Base-by-base conservation (phyloP, 2,113 vertebrate species). In the Corythornis madagascariensis region DNA sequence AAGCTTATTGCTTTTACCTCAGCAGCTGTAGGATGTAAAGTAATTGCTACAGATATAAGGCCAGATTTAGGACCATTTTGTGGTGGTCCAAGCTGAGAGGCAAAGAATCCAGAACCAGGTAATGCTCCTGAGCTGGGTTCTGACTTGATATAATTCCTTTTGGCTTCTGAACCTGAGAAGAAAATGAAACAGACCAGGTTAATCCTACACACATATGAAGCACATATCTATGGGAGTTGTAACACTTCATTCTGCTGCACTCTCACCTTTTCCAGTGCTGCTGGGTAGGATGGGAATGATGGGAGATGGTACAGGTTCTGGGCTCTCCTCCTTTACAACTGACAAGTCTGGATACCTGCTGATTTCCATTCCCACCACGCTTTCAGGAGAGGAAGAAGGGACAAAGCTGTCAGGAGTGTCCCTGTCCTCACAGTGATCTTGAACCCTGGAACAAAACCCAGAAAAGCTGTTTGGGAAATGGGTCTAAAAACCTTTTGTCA, bases 321-420 rank as follows among this genome's bases (percentile, higher is more conserved):
- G 98, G 6, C 97, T 98, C 95, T 99, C 99, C 96, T 99, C 98
- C 48, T 99, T 99, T 72, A 99, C 97, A 43, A 98, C 91, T 0
- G 99, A 99, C 90, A 99, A 92, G 95, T 99, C 98, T 2, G 99
- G 99, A 83, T 98, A 99, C 38, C 99, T 96, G 95, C 98, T 98
- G 77, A 99, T 97, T 96, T 99, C 99, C 90, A 97, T 90, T 66
- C 99, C 99, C 19, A 98, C 97, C 81, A 99, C 98, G 1, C 99
- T 99, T 96, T 99, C 99, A 1, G 99, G 99, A 87, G 99, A 99
- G 6, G 99, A 99, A 0, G 99, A 99, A 11, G 99, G 99, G 52
- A 99, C 98, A 60, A 98, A 99, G 91, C 99, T 97, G 72, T 99
- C 99, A 1, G 99, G 98, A 40, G 97, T 98, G 89, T 98, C 97